These are phyloP conservation scores for Zaprionus lachaisei DNA, from an alignment of 1,140 invertebrate species.

Conservation along the genomic window DNA sequence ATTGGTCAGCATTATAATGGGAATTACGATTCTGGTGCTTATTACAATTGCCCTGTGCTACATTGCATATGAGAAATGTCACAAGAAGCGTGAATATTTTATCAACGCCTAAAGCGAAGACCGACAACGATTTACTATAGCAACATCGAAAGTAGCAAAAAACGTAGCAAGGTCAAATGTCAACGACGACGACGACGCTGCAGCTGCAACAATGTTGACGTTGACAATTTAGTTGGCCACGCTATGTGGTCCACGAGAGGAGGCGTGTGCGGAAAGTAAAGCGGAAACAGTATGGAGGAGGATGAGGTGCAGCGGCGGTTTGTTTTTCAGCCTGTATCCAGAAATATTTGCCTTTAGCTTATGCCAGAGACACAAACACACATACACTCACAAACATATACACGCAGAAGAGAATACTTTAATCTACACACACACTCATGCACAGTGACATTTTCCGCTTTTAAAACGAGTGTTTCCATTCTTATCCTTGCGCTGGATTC, in stretches of 20 bases:
- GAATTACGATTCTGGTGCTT: conserved; percentile 90
- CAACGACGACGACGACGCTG: conserved; percentile 36
- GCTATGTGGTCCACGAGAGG: not conserved
- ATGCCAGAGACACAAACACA: conserved; percentile 24
- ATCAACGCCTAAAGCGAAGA: conserved; percentile 83
- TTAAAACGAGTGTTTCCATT: conserved; percentile 59
- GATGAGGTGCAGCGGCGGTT: conserved; percentile 8
- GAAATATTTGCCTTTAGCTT: conserved; percentile 28
- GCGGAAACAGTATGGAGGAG: conserved; percentile 35
- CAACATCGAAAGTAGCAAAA: conserved; percentile 1
- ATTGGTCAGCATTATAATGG: conserved; percentile 94
- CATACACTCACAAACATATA: not conserved
- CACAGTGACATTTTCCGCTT: conserved; percentile 48
- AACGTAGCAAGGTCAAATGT: conserved; percentile 65
- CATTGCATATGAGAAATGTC: conserved; percentile 91
- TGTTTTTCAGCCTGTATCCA: conserved; percentile 36
- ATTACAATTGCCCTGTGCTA: conserved; percentile 93
- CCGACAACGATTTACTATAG: conserved; percentile 7
- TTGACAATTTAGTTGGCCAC: conserved; percentile 74
- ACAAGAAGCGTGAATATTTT: conserved; percentile 85
- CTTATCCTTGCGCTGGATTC: conserved; percentile 14
- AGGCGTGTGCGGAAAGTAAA: not conserved
- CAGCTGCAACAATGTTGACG: conserved; percentile 74
- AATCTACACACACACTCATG: conserved; percentile 26
- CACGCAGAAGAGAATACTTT: not conserved